Base-by-base conservation (phyloP, 1,140 invertebrate genomes). In the Tetraneura akinire region DNA sequence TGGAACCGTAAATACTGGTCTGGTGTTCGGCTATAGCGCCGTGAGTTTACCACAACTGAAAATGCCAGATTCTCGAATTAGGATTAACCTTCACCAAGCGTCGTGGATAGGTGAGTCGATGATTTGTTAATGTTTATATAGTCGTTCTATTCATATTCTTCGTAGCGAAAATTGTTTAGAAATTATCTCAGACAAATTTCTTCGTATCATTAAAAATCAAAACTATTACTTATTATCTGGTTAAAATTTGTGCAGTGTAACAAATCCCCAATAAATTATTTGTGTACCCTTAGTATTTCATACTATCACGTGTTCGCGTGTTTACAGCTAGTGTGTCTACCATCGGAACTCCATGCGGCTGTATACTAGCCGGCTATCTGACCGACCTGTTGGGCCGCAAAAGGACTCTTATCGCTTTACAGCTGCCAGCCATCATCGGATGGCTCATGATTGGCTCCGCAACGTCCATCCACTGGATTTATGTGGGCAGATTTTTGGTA, bases 21-120 rank as follows among this genome's bases (percentile, higher is more conserved):
- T 92, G 88, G 88, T 88, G 0, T 91, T 92, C 84, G 91, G 91
- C 0, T 93, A 92, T 83, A 91, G 91, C 0, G 91, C 92, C 3
- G 90, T 92, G 21, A 89, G 90, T 3, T 85, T 92, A 29, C 91
- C 91, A 32, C 91, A 92, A 83, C 83, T 92, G 3, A 85, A 89
- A 83, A 85, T 85, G 53, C 74, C 84, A 9, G 86, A 89, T 78
- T 90, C 88, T 42, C 85, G 84, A 29, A 88, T 92, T 83, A 86
- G 84, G 26, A 89, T 92, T 14, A 87, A 88, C 29, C 85, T 89
- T 21, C 85, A 86, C 47, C 87, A 92, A 84, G 90, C 89, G 73
- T 92, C 91, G 82, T 92, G 91, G 91, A 90, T 92, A 82, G 91
- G 92, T 92, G 11, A 51, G 16, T 45, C 23, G 0, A 4, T 8